phyloP scores from a whole-genome alignment of 2,113 vertebrate genomes.

The Noturus placidus region DNA sequence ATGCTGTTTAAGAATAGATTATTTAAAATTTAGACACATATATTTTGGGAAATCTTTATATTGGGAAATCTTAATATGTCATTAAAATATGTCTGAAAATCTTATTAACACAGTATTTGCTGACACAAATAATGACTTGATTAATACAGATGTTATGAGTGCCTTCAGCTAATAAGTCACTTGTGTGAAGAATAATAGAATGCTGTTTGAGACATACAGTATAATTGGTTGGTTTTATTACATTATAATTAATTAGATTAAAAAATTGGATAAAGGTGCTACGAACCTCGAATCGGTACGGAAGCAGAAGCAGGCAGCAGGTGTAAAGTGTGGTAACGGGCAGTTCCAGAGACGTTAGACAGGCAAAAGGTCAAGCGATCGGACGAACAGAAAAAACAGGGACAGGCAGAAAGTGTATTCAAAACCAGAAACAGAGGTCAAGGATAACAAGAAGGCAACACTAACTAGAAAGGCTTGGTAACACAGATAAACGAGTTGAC shows the following conservation, averaged over 20 bases:
- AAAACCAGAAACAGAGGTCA: no score
- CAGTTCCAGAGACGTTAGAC: no score
- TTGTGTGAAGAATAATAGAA: background rate
- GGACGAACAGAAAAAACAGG: no score
- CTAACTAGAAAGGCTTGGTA: no score
- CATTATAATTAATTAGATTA: background rate
- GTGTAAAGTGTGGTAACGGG: no score
- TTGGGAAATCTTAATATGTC: background rate
- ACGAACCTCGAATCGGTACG: no score
- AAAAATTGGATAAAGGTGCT: background rate
- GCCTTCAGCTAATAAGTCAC: background rate
- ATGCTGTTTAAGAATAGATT: background rate
- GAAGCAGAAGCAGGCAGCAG: no score
- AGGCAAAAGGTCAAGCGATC: no score
- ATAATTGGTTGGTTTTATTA: background rate
- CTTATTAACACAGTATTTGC: background rate
- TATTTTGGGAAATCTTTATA: no score
- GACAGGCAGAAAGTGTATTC: no score
- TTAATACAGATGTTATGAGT: background rate
- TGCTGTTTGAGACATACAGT: background rate
- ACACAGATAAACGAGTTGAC: no score
- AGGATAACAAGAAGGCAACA: no score
- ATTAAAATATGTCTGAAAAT: background rate
- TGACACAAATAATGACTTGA: background rate
- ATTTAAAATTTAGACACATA: background rate